Evolutionary conservation across 92 coral and sea anemone species (phyloP).

Genomic region (Palythoa heliodiscus): DNA sequence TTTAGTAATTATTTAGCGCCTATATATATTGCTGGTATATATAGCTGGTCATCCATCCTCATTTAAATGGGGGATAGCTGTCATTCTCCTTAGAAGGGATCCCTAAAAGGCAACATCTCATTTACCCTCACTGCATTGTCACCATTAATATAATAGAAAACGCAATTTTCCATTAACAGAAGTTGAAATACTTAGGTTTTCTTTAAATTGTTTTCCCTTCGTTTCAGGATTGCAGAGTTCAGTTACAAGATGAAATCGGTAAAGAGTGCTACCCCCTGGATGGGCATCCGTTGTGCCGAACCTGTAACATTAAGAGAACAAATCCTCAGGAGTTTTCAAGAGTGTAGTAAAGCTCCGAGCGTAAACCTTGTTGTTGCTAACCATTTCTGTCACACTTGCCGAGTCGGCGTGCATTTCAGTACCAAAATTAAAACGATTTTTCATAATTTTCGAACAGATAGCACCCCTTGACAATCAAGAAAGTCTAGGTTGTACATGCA

Average conservation of each 20-base stretch:
- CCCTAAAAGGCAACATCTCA: too few relatives aligned
- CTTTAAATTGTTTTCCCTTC: neutral
- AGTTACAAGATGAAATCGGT: constrained; percentile 55
- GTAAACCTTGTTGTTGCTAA: neutral
- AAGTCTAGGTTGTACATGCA: too few relatives aligned
- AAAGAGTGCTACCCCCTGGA: constrained; percentile 71
- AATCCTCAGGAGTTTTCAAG: constrained; percentile 12
- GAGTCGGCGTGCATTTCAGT: too few relatives aligned
- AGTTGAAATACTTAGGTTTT: too few relatives aligned
- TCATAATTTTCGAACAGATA: too few relatives aligned
- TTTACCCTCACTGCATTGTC: too few relatives aligned
- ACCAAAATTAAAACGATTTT: too few relatives aligned
- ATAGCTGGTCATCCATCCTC: neutral
- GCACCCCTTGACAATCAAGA: too few relatives aligned
- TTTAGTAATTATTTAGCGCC: neutral
- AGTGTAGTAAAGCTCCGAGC: neutral
- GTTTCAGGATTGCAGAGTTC: constrained; percentile 72
- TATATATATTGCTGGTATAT: too few relatives aligned
- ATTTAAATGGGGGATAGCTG: neutral
- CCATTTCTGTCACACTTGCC: too few relatives aligned
- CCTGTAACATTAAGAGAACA: constrained; percentile 54
- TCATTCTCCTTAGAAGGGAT: neutral
- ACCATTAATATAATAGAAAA: too few relatives aligned
- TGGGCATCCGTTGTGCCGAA: constrained; percentile 60
- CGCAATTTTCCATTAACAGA: too few relatives aligned